phyloP scores from a whole-genome alignment of 2,888 invertebrate genomes.

The Lepidocyrtinus sp. region DNA sequence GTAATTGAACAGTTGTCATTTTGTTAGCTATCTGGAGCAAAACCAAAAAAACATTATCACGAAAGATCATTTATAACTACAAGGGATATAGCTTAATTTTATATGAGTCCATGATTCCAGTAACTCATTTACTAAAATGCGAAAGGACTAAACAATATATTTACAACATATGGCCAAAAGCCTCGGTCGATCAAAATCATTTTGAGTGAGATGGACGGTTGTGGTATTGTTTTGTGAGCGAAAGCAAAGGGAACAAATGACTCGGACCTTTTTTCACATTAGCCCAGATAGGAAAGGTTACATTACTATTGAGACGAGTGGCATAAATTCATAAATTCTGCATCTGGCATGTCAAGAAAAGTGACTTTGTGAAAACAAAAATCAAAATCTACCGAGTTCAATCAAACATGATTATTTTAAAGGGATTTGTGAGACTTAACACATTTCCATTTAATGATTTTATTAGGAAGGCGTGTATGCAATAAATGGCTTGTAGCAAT shows the following conservation, averaged over 20 bases:
- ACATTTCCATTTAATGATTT: too few species aligned
- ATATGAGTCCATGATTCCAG: too few species aligned
- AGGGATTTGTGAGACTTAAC: too few species aligned
- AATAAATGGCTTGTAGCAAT: too few species aligned
- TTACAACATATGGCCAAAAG: constrained; percentile 40
- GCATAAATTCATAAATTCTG: background rate
- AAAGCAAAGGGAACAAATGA: constrained; percentile 34
- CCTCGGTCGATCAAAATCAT: background rate
- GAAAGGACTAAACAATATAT: too few species aligned
- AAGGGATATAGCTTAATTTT: too few species aligned
- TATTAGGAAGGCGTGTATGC: too few species aligned
- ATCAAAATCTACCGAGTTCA: too few species aligned
- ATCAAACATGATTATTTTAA: too few species aligned
- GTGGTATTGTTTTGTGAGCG: constrained; percentile 20
- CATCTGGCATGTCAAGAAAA: constrained; percentile 42
- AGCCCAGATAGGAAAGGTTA: constrained; percentile 16
- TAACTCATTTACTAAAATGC: too few species aligned
- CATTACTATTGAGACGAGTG: constrained; percentile 17
- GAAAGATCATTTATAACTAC: background rate
- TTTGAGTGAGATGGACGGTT: background rate
- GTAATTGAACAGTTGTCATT: constrained; percentile 66
- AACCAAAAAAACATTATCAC: background rate
- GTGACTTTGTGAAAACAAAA: too few species aligned
- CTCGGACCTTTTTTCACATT: constrained; percentile 31
- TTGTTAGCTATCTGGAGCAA: constrained; percentile 52